These are phyloP conservation scores for Gallirallus australis DNA, from an alignment of 2,797 vertebrate genomes.

Conservation along the genomic window DNA sequence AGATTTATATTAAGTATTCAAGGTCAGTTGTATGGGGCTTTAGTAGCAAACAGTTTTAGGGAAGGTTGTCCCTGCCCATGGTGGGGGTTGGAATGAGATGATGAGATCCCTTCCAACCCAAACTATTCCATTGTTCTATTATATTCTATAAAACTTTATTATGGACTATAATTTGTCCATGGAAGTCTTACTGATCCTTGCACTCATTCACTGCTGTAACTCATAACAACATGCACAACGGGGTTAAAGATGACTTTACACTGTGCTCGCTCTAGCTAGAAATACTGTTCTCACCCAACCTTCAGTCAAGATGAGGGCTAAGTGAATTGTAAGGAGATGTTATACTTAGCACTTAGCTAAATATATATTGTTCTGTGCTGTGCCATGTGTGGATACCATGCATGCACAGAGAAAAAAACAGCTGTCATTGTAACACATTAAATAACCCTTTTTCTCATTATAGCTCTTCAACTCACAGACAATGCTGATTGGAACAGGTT, in stretches of 20 bases:
- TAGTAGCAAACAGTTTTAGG: too few species aligned
- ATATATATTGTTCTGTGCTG: background rate
- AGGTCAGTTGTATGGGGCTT: too few species aligned
- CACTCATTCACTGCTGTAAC: background rate
- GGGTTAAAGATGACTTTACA: background rate
- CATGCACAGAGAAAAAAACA: background rate
- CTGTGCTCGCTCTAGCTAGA: background rate
- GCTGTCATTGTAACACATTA: background rate
- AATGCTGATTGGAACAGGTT: background rate
- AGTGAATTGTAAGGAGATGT: background rate
- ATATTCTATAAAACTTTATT: background rate
- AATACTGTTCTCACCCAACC: background rate
- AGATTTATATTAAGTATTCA: background rate
- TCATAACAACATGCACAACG: background rate
- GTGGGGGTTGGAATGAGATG: too few species aligned
- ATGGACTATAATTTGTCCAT: background rate
- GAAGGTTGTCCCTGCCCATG: too few species aligned
- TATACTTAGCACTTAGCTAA: background rate
- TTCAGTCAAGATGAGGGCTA: background rate
- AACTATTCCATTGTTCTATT: too few species aligned
- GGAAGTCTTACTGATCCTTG: background rate
- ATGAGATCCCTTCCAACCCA: too few species aligned
- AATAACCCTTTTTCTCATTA: constrained; percentile 16
- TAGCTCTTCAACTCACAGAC: background rate
- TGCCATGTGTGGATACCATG: background rate